Evolutionary conservation across 2,113 vertebrate species (phyloP).

Genomic region (Leptobrachium ailaonicum): DNA sequence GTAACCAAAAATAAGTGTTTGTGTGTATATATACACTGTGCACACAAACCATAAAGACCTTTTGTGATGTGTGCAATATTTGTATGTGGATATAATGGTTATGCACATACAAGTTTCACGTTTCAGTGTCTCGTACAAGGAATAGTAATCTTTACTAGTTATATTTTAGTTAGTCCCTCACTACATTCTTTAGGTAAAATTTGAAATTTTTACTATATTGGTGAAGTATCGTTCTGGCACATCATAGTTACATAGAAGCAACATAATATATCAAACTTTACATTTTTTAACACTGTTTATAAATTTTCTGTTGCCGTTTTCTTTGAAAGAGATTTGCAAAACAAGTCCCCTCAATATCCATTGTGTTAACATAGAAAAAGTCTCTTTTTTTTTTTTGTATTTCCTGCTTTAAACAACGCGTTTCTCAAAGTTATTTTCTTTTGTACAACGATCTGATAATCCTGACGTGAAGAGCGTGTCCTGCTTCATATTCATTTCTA

Average conservation of each 20-base stretch:
- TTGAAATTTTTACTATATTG: background rate
- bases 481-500: conserved; percentile 38
- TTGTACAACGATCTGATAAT: background rate
- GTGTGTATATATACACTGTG: conserved; percentile 35
- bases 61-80: conserved; percentile 55
- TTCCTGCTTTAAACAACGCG: background rate
- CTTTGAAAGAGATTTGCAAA: background rate
- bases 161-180: background rate
- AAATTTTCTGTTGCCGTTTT: background rate
- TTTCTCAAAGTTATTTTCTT: background rate
- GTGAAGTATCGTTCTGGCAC: background rate
- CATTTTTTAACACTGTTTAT: conserved; percentile 27
- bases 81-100: conserved; percentile 57
- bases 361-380: background rate
- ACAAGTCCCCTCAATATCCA: background rate
- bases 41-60: conserved; percentile 53
- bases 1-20: background rate
- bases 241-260: background rate
- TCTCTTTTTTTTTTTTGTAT: background rate
- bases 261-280: background rate
- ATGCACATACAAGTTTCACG: conserved; percentile 20
- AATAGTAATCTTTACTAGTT: background rate
- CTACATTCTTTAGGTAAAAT: background rate
- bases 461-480: background rate
- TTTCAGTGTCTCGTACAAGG: background rate